Evolutionary conservation across 1,140 invertebrate genomes (phyloP), one percentile per base, ranked within the genome.

Genomic region (Ephestia elutella): DNA sequence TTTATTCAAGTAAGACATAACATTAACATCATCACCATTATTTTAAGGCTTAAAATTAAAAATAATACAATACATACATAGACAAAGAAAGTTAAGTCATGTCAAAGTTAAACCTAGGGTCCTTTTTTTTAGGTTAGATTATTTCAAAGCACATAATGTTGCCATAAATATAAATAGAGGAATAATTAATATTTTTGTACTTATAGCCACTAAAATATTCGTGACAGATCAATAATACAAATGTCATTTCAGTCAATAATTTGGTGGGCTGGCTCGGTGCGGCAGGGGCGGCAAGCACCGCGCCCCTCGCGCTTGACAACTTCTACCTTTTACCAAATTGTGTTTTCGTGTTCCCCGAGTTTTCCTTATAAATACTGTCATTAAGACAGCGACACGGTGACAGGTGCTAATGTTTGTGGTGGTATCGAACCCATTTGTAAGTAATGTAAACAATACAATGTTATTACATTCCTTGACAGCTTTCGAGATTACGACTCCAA

Each of bases 361-460:
- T 87, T 87, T 87, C 82, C 83, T 87, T 87, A 87, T 86, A 87
- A 87, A 87, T 84, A 86, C 81, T 85, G 80, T 87, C 82, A 87
- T 87, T 87, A 87, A 84, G 81, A 84, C 78, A 78, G 70, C 70
- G 75, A 82, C 78, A 75, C 70, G 63, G 75, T 76, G 85, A 86
- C 85, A 87, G 82, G 78, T 82, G 83, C 78, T 87, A 85, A 87
- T 87, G 82, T 76, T 66, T 71, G 65, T 74, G 68, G 67, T 78
- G 75, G 77, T 82, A 87, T 84, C 65, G 74, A 73, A 71, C 70
- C 71, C 75, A 82, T 87, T 85, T 83, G 73, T 71, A 70, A 66
- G 70, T 74, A 78, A 82, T 68, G 68, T 75, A 79, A 79, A 82
- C 68, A 81, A 75, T 75, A 70, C 66, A 66, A 53, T 65, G 65